These are phyloP conservation scores for Coecobrya sp. DNA, from an alignment of 2,888 invertebrate species.

Conservation along the genomic window DNA sequence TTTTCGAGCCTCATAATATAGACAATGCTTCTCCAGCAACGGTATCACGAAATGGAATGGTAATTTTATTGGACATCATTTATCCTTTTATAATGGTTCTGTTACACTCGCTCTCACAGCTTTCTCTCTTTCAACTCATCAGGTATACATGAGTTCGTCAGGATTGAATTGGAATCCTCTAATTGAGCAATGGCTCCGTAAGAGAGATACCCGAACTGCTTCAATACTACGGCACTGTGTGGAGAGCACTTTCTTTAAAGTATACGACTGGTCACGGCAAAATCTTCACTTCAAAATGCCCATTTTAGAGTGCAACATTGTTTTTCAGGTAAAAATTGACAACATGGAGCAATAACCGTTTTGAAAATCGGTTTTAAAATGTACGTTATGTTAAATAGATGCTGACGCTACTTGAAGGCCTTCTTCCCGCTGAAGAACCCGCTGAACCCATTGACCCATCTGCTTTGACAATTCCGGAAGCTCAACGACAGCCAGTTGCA, in stretches of 20 bases:
- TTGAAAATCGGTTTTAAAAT: constrained; percentile 6
- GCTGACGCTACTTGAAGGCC: constrained; percentile 94
- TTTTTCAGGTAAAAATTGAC: constrained; percentile 92
- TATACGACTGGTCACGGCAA: constrained; percentile 95
- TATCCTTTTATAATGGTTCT: not conserved
- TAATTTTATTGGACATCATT: constrained; percentile 83
- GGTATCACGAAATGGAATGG: constrained; percentile 97
- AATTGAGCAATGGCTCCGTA: constrained; percentile 94
- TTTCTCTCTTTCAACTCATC: not conserved
- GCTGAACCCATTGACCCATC: constrained; percentile 88
- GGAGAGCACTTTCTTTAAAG: constrained; percentile 92
- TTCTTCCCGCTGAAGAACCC: constrained; percentile 92
- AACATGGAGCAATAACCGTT: too few relatives aligned
- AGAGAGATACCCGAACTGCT: constrained; percentile 89
- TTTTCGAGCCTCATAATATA: constrained; percentile 99
- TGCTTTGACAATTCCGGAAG: constrained; percentile 84
- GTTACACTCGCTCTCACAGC: not conserved
- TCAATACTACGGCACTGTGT: constrained; percentile 92
- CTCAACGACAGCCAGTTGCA: constrained; percentile 50
- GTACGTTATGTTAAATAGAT: constrained; percentile 89
- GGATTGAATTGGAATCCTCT: constrained; percentile 98
- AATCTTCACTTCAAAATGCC: constrained; percentile 94
- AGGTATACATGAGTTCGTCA: constrained; percentile 98
- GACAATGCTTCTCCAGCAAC: constrained; percentile 99
- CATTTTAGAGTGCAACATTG: constrained; percentile 96